These are phyloP conservation scores for Ichneumoninae sp. DNA, from an alignment of 2,888 invertebrate genomes.

Conservation along the genomic window DNA sequence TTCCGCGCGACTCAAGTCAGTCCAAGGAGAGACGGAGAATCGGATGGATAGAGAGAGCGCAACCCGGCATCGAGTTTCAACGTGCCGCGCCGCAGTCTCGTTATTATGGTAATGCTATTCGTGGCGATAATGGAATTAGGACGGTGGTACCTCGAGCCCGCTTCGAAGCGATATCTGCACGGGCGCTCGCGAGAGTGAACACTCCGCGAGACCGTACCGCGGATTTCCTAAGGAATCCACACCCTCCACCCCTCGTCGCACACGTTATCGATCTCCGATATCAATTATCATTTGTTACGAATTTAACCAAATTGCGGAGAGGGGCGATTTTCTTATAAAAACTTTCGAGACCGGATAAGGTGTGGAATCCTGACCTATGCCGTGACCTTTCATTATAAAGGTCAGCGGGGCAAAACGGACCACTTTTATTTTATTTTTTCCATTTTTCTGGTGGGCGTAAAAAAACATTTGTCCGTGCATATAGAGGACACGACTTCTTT, in stretches of 20 bases:
- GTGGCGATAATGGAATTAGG: conserved; percentile 77
- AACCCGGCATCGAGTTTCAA: conserved; percentile 56
- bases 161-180: conserved; percentile 66
- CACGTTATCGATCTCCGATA: conserved; percentile 50
- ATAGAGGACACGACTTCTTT: no score
- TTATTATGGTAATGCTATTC: conserved; percentile 78
- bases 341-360: conserved; percentile 1
- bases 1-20: conserved; percentile 22
- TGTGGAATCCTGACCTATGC: background rate
- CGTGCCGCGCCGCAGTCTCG: conserved; percentile 62
- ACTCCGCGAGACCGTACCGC: conserved; percentile 12
- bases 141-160: conserved; percentile 68
- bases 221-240: conserved; percentile 18
- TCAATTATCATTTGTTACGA: conserved; percentile 27
- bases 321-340: background rate
- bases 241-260: conserved; percentile 29
- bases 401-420: background rate
- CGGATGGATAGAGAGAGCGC: background rate
- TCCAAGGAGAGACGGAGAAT: conserved; percentile 10
- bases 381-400: background rate
- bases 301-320: background rate
- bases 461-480: no score
- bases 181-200: conserved; percentile 56
- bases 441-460: no score
- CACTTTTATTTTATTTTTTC: no score